These are phyloP conservation scores for Scaptomyza parva DNA, from an alignment of 2,888 invertebrate species.

Conservation along the genomic window DNA sequence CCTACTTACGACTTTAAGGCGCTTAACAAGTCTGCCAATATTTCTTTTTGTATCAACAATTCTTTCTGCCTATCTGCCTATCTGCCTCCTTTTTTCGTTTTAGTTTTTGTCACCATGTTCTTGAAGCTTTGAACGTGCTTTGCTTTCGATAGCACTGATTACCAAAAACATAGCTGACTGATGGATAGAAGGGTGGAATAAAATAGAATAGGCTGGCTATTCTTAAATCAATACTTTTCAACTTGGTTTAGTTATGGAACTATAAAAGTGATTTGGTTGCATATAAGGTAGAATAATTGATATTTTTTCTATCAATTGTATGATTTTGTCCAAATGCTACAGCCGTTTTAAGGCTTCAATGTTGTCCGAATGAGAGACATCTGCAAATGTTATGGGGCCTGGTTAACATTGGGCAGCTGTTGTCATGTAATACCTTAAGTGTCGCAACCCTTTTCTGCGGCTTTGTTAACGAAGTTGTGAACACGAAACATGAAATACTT, in stretches of 20 bases:
- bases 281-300: background rate
- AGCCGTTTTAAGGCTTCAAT: conserved; percentile 25
- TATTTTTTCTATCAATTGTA: background rate
- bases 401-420: conserved; percentile 43
- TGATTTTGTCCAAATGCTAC: conserved; percentile 22
- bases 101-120: conserved; percentile 39
- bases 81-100: conserved; percentile 8
- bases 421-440: conserved; percentile 42
- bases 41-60: conserved; percentile 27
- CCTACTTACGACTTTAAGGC: conserved; percentile 60
- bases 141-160: conserved; percentile 69
- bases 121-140: conserved; percentile 60
- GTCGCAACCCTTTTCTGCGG: conserved; percentile 52
- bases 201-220: background rate
- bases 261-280: conserved; percentile 7
- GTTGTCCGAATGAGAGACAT: conserved; percentile 29
- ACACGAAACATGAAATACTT: conserved; percentile 32
- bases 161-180: conserved; percentile 31
- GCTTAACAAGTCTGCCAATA: conserved; percentile 62
- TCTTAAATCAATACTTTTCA: conserved; percentile 48
- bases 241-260: conserved; percentile 29
- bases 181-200: background rate
- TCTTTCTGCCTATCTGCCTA: conserved; percentile 2
- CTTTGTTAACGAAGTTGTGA: conserved; percentile 49
- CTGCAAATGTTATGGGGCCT: conserved; percentile 19